Percentiles rank a stretch among this genome's conserved stretches.
These are phyloP conservation scores for Teleogryllus occipitalis DNA, from an alignment of 1,140 invertebrate genomes.

Conservation along the genomic window DNA sequence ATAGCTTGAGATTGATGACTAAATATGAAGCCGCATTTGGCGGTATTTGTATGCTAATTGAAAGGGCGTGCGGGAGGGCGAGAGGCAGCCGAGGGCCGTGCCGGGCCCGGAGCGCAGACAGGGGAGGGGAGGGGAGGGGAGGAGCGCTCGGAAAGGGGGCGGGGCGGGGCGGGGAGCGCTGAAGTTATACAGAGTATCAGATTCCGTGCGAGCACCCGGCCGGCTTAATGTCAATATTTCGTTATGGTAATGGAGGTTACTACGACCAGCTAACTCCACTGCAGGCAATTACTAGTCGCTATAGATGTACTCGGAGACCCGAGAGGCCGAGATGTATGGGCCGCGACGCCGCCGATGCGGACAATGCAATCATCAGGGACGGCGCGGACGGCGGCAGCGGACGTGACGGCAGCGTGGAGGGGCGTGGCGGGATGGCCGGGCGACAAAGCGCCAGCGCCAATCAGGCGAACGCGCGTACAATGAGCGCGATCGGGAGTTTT, in stretches of 20 bases:
- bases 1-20: neutral
- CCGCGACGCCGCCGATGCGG: neutral
- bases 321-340: neutral
- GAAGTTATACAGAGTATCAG: conserved; percentile 4
- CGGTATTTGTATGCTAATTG: neutral
- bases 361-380: neutral
- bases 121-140: no score
- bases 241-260: neutral
- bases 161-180: neutral
- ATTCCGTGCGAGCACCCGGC: neutral
- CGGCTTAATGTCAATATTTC: conserved; percentile 4
- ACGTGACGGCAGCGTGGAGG: neutral
- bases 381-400: neutral
- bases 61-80: neutral
- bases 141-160: no score
- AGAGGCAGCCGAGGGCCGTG: no score
- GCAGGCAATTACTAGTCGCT: neutral
- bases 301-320: neutral
- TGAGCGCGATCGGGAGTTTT: neutral
- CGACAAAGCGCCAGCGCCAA: neutral
- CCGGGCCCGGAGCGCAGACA: neutral
- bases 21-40: conserved; percentile 4
- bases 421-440: no score
- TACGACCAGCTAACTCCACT: neutral
- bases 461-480: neutral